Evolutionary conservation across 2,888 invertebrate genomes (phyloP).

Genomic region (Caenorhabditis imperialis): DNA sequence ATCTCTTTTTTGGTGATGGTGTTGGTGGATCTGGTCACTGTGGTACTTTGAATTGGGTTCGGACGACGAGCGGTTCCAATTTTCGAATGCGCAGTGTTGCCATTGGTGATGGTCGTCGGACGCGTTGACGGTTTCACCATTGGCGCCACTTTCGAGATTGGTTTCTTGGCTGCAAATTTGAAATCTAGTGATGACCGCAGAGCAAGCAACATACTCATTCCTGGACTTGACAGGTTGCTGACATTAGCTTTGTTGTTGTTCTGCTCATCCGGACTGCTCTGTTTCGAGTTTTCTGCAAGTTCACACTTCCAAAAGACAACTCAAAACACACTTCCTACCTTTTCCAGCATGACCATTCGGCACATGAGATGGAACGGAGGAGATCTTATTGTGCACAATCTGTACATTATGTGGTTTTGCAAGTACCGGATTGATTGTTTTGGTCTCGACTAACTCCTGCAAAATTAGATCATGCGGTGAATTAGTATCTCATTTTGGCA

Average conservation of each 20-base stretch:
- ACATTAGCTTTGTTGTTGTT: constrained; percentile 38
- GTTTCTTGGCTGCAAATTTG: constrained; percentile 43
- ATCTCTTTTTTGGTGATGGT: constrained; percentile 30
- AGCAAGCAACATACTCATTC: constrained; percentile 24
- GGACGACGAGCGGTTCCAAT: constrained; percentile 27
- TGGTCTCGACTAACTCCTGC: constrained; percentile 54
- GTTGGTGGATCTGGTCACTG: constrained; percentile 25
- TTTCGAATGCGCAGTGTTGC: constrained; percentile 23
- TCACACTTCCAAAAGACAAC: no score
- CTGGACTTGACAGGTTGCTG: constrained; percentile 32
- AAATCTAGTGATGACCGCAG: background rate
- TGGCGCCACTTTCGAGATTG: constrained; percentile 55
- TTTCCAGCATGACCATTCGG: constrained; percentile 10
- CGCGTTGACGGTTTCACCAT: constrained; percentile 40
- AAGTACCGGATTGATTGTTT: constrained; percentile 40
- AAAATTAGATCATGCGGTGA: background rate
- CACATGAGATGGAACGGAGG: constrained; percentile 42
- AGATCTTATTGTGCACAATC: constrained; percentile 51
- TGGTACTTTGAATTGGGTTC: constrained; percentile 32
- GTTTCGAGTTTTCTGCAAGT: constrained; percentile 28
- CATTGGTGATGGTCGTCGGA: constrained; percentile 6
- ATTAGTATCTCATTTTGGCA: constrained; percentile 1
- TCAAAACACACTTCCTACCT: no score
- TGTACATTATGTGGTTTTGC: constrained; percentile 49
- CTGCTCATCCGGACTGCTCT: constrained; percentile 41